phyloP scores from a whole-genome alignment of 2,888 invertebrate species.

The Scaeva pyrastri region DNA sequence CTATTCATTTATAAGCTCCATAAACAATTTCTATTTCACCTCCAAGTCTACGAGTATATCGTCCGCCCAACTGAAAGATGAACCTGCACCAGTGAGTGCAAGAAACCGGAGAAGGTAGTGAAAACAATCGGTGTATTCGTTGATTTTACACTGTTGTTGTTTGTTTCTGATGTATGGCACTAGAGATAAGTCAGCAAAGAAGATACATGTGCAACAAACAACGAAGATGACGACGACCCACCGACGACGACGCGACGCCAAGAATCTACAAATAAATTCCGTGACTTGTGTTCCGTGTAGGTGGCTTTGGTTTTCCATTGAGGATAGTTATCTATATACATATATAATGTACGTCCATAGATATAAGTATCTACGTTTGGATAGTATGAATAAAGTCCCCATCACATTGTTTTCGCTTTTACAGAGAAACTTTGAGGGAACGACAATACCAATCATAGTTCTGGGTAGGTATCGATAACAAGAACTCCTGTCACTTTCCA shows the following conservation, averaged over 20 bases:
- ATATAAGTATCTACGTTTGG: conserved; percentile 29
- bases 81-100: conserved; percentile 34
- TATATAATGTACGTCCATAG: too few relatives aligned
- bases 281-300: conserved; percentile 47
- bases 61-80: conserved; percentile 53
- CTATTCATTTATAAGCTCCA: conserved; percentile 39
- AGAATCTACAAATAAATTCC: conserved; percentile 13
- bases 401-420: background rate
- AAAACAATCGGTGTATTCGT: conserved; percentile 30
- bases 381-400: background rate
- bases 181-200: conserved; percentile 8
- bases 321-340: background rate
- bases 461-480: conserved; percentile 43
- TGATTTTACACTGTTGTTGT: conserved; percentile 56
- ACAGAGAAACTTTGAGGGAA: conserved; percentile 48
- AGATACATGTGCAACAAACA: background rate
- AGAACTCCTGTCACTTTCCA: conserved; percentile 24
- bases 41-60: conserved; percentile 34
- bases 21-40: conserved; percentile 49
- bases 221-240: background rate
- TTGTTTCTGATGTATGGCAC: background rate
- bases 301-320: conserved; percentile 55
- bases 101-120: conserved; percentile 52
- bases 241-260: background rate
- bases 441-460: conserved; percentile 25